These are phyloP conservation scores for Manis crassicaudata DNA, from an alignment of 2,797 vertebrate species.

Conservation along the genomic window DNA sequence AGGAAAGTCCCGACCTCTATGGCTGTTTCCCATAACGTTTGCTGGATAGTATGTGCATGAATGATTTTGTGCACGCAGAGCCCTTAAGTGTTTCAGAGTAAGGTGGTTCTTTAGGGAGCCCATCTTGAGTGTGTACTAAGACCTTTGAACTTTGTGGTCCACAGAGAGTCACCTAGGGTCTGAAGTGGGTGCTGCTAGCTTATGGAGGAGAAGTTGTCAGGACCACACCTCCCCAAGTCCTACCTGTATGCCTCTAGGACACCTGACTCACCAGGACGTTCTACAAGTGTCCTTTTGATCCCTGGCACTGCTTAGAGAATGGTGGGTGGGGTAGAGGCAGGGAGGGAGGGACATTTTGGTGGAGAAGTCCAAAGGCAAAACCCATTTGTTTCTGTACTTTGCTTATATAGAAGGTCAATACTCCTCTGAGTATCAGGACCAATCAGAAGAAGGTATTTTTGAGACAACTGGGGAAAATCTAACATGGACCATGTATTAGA, in stretches of 20 bases:
- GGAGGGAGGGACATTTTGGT: not conserved
- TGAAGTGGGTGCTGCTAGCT: not conserved
- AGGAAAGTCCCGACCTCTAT: not conserved
- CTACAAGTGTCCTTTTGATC: not conserved
- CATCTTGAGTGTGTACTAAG: not conserved
- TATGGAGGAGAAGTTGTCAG: not conserved
- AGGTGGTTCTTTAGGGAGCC: not conserved
- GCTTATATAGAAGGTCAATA: not conserved
- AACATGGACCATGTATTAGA: not conserved
- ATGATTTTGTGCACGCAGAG: not conserved
- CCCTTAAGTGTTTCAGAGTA: not conserved
- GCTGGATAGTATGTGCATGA: not conserved
- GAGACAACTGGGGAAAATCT: not conserved
- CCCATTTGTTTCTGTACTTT: not conserved
- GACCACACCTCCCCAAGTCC: not conserved
- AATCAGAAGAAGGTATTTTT: conserved; percentile 1
- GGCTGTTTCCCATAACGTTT: not conserved
- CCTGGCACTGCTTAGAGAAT: not conserved
- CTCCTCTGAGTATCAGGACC: not conserved
- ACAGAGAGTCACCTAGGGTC: rapidly evolving
- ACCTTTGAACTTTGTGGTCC: not conserved
- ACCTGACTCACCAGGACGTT: not conserved
- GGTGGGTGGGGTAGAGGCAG: not conserved
- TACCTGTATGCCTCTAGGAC: not conserved
- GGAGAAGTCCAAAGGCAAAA: not conserved